Evolutionary conservation across 2,113 vertebrate species (phyloP).

Genomic region (Lasiurus borealis): DNA sequence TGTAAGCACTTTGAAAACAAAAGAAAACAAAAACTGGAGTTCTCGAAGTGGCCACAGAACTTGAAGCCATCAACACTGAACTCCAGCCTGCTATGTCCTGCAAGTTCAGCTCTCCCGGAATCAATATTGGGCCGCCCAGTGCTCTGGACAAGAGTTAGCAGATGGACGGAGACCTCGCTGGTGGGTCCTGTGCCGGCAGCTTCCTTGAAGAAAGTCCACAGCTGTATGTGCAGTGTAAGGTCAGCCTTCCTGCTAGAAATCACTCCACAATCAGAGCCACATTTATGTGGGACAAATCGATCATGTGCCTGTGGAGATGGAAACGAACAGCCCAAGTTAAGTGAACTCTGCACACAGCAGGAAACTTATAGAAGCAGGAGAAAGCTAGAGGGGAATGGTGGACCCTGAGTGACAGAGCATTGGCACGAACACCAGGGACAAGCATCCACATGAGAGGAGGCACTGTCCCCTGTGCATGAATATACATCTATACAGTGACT

Average conservation of each 20-base stretch:
- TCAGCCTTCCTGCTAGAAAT: slow-evolving; percentile 74
- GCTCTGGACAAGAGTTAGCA: slow-evolving; percentile 67
- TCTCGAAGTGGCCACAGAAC: slow-evolving; percentile 80
- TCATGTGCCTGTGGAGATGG: slow-evolving; percentile 94
- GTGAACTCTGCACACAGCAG: fast-evolving
- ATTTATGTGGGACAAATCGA: slow-evolving; percentile 99
- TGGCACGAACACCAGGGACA: fast-evolving
- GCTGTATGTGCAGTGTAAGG: slow-evolving; percentile 41
- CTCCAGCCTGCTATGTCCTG: slow-evolving; percentile 73
- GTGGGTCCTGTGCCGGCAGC: slow-evolving; percentile 5
- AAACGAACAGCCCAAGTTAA: slow-evolving; percentile 36
- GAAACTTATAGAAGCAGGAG: neutral
- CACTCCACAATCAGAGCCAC: slow-evolving; percentile 97
- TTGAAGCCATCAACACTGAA: slow-evolving; percentile 73
- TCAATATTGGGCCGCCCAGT: slow-evolving; percentile 45
- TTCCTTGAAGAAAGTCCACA: slow-evolving; percentile 72
- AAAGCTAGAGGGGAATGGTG: fast-evolving
- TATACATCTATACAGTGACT: neutral
- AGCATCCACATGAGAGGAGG: no score
- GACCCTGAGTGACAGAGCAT: neutral
- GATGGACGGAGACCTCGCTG: slow-evolving; percentile 55
- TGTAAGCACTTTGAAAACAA: slow-evolving; percentile 78
- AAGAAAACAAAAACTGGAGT: slow-evolving; percentile 69
- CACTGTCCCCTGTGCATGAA: neutral
- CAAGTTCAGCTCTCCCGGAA: slow-evolving; percentile 75